Evolutionary conservation across 2,113 vertebrate genomes (phyloP).

Genomic region (Ictalurus furcatus): DNA sequence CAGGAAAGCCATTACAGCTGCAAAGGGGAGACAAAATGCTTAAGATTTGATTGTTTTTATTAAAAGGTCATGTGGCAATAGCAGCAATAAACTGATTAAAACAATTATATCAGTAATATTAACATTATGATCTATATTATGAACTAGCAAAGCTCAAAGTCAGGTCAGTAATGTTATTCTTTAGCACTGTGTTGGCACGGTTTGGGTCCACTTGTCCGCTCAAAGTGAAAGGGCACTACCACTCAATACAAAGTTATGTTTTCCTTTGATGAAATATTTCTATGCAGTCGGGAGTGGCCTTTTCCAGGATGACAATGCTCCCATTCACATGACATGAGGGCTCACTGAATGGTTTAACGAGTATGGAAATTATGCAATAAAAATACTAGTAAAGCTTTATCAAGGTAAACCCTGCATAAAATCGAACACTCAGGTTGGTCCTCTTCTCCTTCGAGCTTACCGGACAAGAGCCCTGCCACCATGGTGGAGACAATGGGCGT

Average conservation of each 20-base stretch:
- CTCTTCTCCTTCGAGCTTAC: constrained; percentile 59
- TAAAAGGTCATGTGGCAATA: not conserved
- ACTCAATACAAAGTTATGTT: not conserved
- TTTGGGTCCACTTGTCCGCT: not conserved
- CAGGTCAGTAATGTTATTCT: not conserved
- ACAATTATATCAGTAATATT: not conserved
- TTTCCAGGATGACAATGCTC: not conserved
- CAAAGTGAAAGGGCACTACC: not conserved
- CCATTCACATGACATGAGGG: not conserved
- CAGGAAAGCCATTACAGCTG: constrained; percentile 95
- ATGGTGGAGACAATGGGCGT: constrained; percentile 74
- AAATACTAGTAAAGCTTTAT: not conserved
- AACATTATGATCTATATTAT: not conserved
- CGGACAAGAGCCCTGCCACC: constrained; percentile 73
- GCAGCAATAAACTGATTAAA: not conserved
- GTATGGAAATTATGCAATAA: not conserved
- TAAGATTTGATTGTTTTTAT: not conserved
- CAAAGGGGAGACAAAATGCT: constrained; percentile 34
- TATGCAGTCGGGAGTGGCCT: not conserved
- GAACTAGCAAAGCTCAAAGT: not conserved
- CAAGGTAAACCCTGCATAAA: not conserved
- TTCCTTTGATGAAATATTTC: not conserved
- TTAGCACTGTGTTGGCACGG: not conserved
- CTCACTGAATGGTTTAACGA: not conserved
- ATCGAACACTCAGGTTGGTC: constrained; percentile 19